phyloP scores from a whole-genome alignment of 2,888 invertebrate species.

The Thalpophila matura region DNA sequence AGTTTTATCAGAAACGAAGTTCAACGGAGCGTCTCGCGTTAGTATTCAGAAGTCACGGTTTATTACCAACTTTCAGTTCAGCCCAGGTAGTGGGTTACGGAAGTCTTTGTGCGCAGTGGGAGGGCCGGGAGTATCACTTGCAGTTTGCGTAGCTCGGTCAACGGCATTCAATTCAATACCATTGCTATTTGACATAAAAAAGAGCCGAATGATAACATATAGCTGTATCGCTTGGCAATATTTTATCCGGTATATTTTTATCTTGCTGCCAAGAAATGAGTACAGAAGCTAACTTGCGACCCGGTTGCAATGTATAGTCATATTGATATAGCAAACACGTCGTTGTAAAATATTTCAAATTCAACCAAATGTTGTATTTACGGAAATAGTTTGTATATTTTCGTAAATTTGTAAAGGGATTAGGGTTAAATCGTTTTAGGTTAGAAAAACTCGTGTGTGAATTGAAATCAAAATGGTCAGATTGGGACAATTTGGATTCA shows the following conservation, averaged over 20 bases:
- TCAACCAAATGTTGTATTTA: conserved; percentile 3
- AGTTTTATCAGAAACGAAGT: conserved; percentile 76
- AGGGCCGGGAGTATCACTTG: conserved; percentile 62
- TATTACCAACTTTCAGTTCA: conserved; percentile 76
- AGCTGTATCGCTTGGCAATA: conserved; percentile 64
- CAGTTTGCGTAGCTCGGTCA: conserved; percentile 80
- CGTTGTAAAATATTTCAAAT: conserved; percentile 35
- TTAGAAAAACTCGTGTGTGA: no score
- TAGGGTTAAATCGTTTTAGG: no score
- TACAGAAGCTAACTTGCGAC: conserved; percentile 40
- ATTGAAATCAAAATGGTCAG: no score
- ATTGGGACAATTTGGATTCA: no score
- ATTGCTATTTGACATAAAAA: conserved; percentile 84
- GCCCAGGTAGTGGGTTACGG: conserved; percentile 61
- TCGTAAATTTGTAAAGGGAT: no score
- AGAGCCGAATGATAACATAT: conserved; percentile 73
- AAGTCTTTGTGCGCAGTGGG: conserved; percentile 40
- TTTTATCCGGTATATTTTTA: conserved; percentile 66
- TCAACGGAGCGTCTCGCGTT: conserved; percentile 72
- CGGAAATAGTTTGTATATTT: not conserved
- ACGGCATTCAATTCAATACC: conserved; percentile 79
- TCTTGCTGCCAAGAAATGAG: conserved; percentile 47
- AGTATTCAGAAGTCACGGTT: conserved; percentile 81
- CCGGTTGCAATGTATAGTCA: conserved; percentile 24
- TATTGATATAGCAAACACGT: conserved; percentile 21